These are phyloP conservation scores for Dolomedes plantarius DNA, from an alignment of 2,888 invertebrate genomes.

Conservation along the genomic window DNA sequence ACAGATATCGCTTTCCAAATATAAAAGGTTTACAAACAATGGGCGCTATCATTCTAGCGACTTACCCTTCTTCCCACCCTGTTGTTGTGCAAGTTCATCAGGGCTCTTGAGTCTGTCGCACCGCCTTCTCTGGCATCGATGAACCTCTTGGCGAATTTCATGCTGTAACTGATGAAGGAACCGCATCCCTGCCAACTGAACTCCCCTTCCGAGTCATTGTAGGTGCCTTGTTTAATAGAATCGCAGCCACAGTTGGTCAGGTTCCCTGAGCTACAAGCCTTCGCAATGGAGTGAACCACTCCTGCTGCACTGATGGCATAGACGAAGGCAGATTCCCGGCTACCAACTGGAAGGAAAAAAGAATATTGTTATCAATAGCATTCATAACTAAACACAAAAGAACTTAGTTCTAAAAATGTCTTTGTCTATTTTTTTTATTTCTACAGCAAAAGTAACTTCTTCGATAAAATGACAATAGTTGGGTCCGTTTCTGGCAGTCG, in stretches of 20 bases:
- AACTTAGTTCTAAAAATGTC: too few species aligned
- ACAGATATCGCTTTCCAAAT: too few species aligned
- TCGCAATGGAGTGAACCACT: constrained; percentile 73
- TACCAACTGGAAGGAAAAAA: constrained; percentile 73
- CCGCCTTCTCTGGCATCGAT: constrained; percentile 75
- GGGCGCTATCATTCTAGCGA: not conserved
- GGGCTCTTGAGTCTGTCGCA: constrained; percentile 72
- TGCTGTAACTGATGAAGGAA: constrained; percentile 77
- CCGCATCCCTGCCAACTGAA: constrained; percentile 77
- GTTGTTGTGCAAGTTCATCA: constrained; percentile 74
- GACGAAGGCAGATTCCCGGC: constrained; percentile 73
- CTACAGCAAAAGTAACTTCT: too few species aligned
- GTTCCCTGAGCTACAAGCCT: constrained; percentile 72
- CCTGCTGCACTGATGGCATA: constrained; percentile 74
- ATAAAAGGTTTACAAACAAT: too few species aligned
- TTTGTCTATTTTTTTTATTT: too few species aligned
- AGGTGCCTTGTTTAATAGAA: constrained; percentile 45
- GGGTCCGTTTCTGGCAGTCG: too few species aligned
- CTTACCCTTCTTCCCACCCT: constrained; percentile 73
- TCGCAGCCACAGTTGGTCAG: constrained; percentile 73
- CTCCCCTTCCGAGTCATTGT: constrained; percentile 61
- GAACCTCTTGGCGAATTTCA: constrained; percentile 76
- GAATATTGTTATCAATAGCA: too few species aligned
- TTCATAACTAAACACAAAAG: too few species aligned
- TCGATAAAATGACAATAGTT: too few species aligned